Conservation (phyloP, 2,888 invertebrate species). For the Acanthosepion lycidas region DNA sequence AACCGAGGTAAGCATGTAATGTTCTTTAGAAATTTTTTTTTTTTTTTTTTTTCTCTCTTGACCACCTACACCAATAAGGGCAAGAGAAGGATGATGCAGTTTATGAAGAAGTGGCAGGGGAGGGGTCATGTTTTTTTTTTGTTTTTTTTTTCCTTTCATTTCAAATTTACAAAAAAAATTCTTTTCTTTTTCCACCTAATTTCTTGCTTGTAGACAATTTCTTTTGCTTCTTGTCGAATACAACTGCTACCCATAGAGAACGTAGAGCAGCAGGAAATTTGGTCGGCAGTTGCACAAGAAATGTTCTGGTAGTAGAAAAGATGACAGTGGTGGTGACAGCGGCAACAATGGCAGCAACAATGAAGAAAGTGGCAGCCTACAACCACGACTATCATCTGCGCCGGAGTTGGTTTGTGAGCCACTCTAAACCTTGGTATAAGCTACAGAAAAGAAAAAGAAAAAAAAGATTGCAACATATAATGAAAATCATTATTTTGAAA, state of each 20-base stretch:
- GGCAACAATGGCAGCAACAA: background rate
- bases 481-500: background rate
- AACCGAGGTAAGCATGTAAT: background rate
- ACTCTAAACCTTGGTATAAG: conserved; percentile 75
- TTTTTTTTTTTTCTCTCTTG: background rate
- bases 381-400: conserved; percentile 63
- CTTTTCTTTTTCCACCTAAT: background rate
- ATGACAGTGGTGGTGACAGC: background rate
- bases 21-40: no score
- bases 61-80: background rate
- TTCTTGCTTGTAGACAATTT: background rate
- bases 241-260: background rate
- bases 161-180: background rate
- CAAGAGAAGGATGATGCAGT: background rate
- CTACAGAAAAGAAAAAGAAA: conserved; percentile 61
- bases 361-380: conserved; percentile 42
- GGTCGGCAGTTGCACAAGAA: conserved; percentile 6
- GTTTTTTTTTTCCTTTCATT: background rate
- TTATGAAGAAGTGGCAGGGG: background rate
- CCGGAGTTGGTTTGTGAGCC: conserved; percentile 74
- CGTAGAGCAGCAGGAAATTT: background rate
- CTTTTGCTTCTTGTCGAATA: background rate
- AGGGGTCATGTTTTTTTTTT: background rate
- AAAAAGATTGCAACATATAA: background rate
- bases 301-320: background rate